These are phyloP conservation scores for Neotragus pygmaeus DNA, from an alignment of 2,113 vertebrate genomes.

Conservation along the genomic window DNA sequence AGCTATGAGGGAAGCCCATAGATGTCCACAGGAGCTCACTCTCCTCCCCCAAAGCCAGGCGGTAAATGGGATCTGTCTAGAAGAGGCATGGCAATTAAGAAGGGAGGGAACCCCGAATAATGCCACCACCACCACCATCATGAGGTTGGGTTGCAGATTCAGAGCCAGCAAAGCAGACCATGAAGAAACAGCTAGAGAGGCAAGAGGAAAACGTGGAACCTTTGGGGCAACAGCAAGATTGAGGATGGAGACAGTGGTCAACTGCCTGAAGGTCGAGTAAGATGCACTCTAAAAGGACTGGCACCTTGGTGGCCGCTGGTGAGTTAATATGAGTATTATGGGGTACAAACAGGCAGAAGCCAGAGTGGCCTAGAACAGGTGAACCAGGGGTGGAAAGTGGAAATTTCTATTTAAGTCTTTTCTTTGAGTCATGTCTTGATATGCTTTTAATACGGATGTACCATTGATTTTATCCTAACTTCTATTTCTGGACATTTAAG, in stretches of 20 bases:
- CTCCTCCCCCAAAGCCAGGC: neutral
- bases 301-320: neutral
- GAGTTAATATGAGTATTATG: neutral
- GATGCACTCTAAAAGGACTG: neutral
- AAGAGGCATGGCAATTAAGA: neutral
- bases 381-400: neutral
- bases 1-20: neutral
- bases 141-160: neutral
- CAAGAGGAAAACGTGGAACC: neutral
- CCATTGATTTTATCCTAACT: neutral
- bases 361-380: too few relatives aligned
- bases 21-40: neutral
- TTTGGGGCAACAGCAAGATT: neutral
- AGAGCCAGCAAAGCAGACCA: neutral
- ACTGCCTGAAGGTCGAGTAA: too few relatives aligned
- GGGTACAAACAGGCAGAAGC: neutral
- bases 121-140: fast-evolving
- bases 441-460: neutral
- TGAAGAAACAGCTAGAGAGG: neutral
- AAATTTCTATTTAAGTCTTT: neutral
- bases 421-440: neutral
- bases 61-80: neutral
- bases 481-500: neutral
- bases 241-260: neutral
- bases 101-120: fast-evolving